These are phyloP conservation scores for Madoqua kirkii DNA, from an alignment of 2,113 vertebrate species.

Conservation along the genomic window DNA sequence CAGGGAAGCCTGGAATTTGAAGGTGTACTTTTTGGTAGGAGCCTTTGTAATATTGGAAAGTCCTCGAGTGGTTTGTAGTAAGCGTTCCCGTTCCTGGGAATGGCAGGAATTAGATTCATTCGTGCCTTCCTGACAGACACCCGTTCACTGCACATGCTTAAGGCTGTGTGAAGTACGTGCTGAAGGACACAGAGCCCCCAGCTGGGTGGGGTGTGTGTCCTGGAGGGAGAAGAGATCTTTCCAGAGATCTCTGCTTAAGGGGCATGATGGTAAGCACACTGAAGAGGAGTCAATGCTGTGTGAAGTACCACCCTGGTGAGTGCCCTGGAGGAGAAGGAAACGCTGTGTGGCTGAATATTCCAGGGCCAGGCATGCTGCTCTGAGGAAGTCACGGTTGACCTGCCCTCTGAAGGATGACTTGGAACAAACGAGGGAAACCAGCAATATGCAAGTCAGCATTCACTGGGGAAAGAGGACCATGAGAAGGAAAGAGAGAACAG, in stretches of 20 bases:
- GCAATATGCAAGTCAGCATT: neutral
- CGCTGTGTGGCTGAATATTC: accelerated
- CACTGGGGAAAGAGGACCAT: neutral
- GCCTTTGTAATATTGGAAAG: neutral
- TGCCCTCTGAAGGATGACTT: neutral
- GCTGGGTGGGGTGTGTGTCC: neutral
- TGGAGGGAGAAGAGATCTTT: neutral
- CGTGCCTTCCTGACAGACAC: neutral
- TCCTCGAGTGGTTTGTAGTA: no score
- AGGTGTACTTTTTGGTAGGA: no score
- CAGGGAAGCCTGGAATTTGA: accelerated
- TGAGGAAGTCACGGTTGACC: neutral
- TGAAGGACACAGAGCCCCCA: neutral
- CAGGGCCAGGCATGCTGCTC: neutral
- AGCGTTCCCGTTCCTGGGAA: neutral
- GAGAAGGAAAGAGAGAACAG: neutral
- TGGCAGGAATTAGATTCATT: neutral
- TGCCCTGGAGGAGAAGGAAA: no score
- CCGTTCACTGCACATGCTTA: accelerated
- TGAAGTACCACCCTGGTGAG: neutral
- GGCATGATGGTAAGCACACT: accelerated
- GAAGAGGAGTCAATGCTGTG: no score
- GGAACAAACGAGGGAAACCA: neutral
- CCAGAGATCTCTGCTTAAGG: no score
- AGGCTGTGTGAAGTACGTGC: neutral